Conservation (phyloP, 37 sponge, comb jelly and placozoan genomes). For the Corticium candelabrum region DNA sequence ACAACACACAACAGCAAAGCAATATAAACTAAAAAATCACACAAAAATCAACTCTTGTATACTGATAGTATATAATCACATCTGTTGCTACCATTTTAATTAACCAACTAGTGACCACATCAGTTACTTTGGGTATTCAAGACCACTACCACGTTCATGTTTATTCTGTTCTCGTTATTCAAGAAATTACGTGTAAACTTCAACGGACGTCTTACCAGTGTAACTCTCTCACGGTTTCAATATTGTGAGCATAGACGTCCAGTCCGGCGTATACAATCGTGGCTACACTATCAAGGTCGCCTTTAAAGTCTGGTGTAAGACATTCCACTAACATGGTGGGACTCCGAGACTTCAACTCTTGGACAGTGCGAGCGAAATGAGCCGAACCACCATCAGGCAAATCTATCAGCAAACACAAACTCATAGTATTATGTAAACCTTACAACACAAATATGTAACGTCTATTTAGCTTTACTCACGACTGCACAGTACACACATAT, state of each 20-base stretch:
- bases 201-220: constrained; percentile 50
- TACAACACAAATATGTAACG: too few relatives aligned
- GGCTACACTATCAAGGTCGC: constrained; percentile 54
- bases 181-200: neutral
- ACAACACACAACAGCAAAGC: neutral
- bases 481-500: too few relatives aligned
- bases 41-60: neutral
- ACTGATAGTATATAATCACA: neutral
- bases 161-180: too few relatives aligned
- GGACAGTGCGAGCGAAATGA: constrained; percentile 89
- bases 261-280: constrained; percentile 71
- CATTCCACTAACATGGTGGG: constrained; percentile 80
- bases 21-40: neutral
- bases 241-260: constrained; percentile 97
- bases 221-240: constrained; percentile 87
- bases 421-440: too few relatives aligned
- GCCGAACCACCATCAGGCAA: constrained; percentile 78
- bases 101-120: too few relatives aligned
- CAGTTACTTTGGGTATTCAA: too few relatives aligned
- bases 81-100: too few relatives aligned
- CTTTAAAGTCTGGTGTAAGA: constrained; percentile 91
- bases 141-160: too few relatives aligned
- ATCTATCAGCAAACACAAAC: constrained; percentile 37
- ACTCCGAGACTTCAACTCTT: constrained; percentile 65
- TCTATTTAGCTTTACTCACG: too few relatives aligned